Evolutionary conservation across 1,140 invertebrate species (phyloP).

Genomic region (Camponotus vicinus): DNA sequence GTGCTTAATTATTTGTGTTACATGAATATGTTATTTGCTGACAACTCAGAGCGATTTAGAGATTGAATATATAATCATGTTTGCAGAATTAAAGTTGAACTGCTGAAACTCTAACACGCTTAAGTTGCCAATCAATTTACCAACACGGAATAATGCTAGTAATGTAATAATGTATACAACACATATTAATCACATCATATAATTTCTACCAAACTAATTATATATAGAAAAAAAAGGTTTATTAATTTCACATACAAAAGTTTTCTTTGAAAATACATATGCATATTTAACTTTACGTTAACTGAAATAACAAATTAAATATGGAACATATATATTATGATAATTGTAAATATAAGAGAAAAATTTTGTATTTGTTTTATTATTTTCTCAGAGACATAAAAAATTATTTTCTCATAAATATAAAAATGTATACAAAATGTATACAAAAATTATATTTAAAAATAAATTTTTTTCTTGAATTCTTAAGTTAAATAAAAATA

Average conservation of each 20-base stretch:
- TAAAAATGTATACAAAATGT: too few relatives aligned
- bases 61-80: neutral
- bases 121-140: slow-evolving; percentile 5
- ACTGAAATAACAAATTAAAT: neutral
- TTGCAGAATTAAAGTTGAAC: slow-evolving; percentile 13
- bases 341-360: neutral
- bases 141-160: neutral
- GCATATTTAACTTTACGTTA: neutral
- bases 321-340: neutral
- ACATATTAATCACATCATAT: neutral
- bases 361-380: too few relatives aligned
- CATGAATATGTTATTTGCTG: neutral
- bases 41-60: neutral
- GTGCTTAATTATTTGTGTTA: slow-evolving; percentile 34
- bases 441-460: too few relatives aligned
- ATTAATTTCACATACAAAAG: neutral
- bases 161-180: too few relatives aligned
- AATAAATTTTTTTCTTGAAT: too few relatives aligned
- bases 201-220: slow-evolving; percentile 2
- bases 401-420: too few relatives aligned
- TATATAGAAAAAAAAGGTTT: neutral
- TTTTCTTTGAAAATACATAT: neutral
- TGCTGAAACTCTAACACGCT: neutral
- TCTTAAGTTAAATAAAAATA: too few relatives aligned
- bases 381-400: too few relatives aligned